Conservation (phyloP, 2,113 vertebrate species). For the Myodes glareolus region DNA sequence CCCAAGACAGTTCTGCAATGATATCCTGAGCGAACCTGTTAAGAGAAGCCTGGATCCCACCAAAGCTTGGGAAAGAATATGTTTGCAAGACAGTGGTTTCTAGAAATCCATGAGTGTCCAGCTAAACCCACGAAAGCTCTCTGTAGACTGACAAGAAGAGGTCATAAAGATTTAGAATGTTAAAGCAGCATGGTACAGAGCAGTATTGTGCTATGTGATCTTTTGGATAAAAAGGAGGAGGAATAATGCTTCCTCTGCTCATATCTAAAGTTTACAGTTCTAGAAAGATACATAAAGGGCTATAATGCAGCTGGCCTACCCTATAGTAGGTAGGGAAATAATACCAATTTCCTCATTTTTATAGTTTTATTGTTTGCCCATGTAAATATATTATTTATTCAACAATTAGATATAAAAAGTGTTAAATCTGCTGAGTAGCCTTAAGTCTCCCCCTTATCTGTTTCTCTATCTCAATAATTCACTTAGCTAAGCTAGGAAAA, state of each 20-base stretch:
- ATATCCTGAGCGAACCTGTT: slow-evolving; percentile 1
- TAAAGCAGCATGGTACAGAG: background rate
- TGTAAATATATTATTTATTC: background rate
- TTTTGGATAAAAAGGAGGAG: background rate
- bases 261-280: slow-evolving; percentile 14
- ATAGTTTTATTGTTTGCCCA: slow-evolving; percentile 9
- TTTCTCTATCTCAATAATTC: background rate
- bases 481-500: background rate
- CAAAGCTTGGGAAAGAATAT: background rate
- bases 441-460: background rate
- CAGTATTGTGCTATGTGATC: background rate
- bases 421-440: background rate
- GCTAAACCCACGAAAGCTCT: slow-evolving; percentile 21
- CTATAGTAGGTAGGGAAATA: background rate
- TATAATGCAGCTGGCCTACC: background rate
- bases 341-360: background rate
- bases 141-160: background rate
- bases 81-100: background rate
- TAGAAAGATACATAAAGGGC: background rate
- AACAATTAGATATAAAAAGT: slow-evolving; percentile 33
- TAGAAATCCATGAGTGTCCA: background rate
- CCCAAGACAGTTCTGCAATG: background rate
- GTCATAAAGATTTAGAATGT: background rate
- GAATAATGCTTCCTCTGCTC: slow-evolving; percentile 22
- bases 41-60: background rate